Evolutionary conservation across 2,888 invertebrate genomes (phyloP).

Genomic region (Ectemnius lituratus): DNA sequence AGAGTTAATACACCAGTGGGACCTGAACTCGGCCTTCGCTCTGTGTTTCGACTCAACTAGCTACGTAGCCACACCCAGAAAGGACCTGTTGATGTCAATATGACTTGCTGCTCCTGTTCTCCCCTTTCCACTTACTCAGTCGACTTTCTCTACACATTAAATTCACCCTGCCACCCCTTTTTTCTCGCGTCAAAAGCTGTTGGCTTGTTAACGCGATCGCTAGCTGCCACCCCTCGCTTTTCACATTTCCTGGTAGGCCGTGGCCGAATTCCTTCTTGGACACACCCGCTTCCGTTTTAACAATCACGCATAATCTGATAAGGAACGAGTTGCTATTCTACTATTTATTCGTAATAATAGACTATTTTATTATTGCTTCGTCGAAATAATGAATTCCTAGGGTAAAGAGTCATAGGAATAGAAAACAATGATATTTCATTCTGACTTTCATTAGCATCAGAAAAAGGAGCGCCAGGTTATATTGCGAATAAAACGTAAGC

Average conservation of each 20-base stretch:
- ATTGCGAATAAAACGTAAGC: background rate
- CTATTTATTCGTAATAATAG: too few relatives aligned
- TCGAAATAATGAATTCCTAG: too few relatives aligned
- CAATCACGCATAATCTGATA: too few relatives aligned
- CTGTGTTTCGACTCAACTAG: conserved; percentile 41
- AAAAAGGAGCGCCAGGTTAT: background rate
- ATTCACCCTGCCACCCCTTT: background rate
- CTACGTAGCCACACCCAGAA: conserved; percentile 39
- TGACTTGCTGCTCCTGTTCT: background rate
- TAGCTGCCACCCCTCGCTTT: background rate
- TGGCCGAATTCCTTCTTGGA: too few relatives aligned
- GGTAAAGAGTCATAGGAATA: too few relatives aligned
- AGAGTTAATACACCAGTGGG: conserved; percentile 46
- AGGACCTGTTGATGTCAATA: conserved; percentile 56
- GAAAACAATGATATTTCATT: too few relatives aligned
- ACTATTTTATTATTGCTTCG: too few relatives aligned
- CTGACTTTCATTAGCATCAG: too few relatives aligned
- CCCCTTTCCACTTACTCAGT: background rate
- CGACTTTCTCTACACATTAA: conserved; percentile 14
- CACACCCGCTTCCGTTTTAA: too few relatives aligned
- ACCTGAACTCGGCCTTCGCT: conserved; percentile 46
- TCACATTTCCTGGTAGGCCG: background rate
- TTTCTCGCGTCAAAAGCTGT: background rate
- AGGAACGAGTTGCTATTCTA: too few relatives aligned
- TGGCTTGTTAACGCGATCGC: background rate